A percentile compares a stretch with the other conserved stretches of the same genome.
Evolutionary conservation across 2,888 invertebrate species (phyloP).

Genomic region (Epirrita christyi): DNA sequence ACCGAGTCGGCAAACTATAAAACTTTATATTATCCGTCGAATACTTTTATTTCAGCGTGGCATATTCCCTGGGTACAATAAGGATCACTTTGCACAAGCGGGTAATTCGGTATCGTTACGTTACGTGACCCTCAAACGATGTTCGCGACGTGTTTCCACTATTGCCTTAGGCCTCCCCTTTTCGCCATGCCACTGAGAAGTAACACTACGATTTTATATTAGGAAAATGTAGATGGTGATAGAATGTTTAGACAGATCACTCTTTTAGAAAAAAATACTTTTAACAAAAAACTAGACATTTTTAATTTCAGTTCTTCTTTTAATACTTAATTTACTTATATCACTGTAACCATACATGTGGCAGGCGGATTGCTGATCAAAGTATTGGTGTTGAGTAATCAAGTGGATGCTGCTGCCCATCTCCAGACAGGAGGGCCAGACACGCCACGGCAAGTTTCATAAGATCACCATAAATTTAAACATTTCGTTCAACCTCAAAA

Average conservation of each 20-base stretch:
- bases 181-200: constrained; percentile 66
- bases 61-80: constrained; percentile 72
- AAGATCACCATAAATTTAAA: too few species aligned
- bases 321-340: too few species aligned
- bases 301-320: too few species aligned
- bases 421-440: too few species aligned
- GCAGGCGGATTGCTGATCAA: too few species aligned
- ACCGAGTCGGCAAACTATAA: constrained; percentile 44
- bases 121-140: constrained; percentile 76
- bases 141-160: constrained; percentile 74
- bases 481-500: too few species aligned
- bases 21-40: constrained; percentile 57
- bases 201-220: constrained; percentile 74
- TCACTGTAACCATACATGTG: too few species aligned
- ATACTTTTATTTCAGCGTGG: constrained; percentile 55
- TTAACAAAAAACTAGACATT: too few species aligned
- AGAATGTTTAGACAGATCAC: constrained; percentile 28
- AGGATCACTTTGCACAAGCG: constrained; percentile 70
- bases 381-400: too few species aligned
- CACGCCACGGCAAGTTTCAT: too few species aligned
- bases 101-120: constrained; percentile 71
- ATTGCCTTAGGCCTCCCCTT: constrained; percentile 69
- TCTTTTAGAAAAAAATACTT: background rate
- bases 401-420: too few species aligned
- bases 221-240: constrained; percentile 40